Base-by-base conservation (phyloP, 2,888 invertebrate genomes). In the Neelides folsomi region DNA sequence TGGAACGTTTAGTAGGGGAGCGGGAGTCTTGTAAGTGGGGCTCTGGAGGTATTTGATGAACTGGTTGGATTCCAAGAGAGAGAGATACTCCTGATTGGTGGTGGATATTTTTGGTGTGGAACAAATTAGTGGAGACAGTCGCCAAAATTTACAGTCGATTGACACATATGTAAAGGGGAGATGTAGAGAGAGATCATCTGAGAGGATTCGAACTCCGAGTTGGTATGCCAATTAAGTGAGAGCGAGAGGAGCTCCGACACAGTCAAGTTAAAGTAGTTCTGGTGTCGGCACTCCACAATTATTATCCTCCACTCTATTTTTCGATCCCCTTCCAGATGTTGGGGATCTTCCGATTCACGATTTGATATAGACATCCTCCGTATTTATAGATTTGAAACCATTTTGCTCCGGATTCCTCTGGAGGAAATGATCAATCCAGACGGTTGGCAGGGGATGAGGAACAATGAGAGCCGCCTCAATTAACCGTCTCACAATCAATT, bases 101-200 rank as follows among this genome's bases (percentile, higher is more conserved):
- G 63, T 51, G 56, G 61, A 62, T 64, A 62, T 65, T 63, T 65
- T 65, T 62, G 64, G 63, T 61, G 64, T 60, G 63, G 64, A 63
- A 65, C 64, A 65, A 65, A 65, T 65, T 65, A 63, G 63, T 57
- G 58, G 60, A 63, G 63, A 65, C 64, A 65, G 63, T 63, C 63
- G 64, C 64, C 64, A 65, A 65, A 65, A 65, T 65, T 65, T 65
- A 65, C 64, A 65, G 64, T 62, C 64, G 62, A 65, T 65, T 65
- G 64, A 65, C 64, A 65, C 61, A 58, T 63, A 61, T 61, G 64
- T 63, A 56, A 59, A 59, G 43, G 47, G 42, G 47, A 37, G 12
- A 49, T 27, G 27, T 27, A 27, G 52, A 38, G 54, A 51, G 43
- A 53, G 50, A 49, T 42, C 40, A 47, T 41, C 39, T 49, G 41